Percentiles rank a stretch among this genome's conserved stretches.
phyloP scores from a whole-genome alignment of 2,113 vertebrate species.

The Eleginops maclovinus region DNA sequence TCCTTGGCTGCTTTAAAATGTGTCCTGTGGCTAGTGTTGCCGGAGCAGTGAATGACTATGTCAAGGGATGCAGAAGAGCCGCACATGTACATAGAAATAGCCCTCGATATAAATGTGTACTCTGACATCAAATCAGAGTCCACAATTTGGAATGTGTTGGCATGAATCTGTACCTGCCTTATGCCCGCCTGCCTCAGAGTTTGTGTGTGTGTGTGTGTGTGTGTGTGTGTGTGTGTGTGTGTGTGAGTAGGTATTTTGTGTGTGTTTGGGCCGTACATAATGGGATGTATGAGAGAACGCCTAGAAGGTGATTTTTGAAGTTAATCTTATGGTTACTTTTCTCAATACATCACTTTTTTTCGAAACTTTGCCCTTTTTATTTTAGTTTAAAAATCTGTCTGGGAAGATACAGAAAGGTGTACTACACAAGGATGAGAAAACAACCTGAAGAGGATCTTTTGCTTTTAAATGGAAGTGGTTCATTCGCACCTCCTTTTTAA shows the following conservation, averaged over 20 bases:
- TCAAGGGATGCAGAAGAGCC: constrained; percentile 56
- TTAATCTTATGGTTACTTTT: not conserved
- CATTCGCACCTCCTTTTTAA: constrained; percentile 1
- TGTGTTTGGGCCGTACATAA: not conserved
- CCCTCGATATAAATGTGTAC: constrained; percentile 42
- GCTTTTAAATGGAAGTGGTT: constrained; percentile 1
- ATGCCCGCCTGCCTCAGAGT: not conserved
- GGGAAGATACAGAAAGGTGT: not conserved
- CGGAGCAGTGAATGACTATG: constrained; percentile 58
- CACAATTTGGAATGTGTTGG: constrained; percentile 40
- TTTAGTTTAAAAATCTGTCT: not conserved
- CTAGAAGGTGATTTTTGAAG: constrained; percentile 9
- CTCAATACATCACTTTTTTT: not conserved
- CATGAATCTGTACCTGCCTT: constrained; percentile 13
- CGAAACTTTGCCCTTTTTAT: not conserved
- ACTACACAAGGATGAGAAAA: not conserved
- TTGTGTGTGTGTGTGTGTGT: too few species aligned
- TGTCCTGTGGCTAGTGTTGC: constrained; percentile 56
- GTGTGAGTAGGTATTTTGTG: not conserved
- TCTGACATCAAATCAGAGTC: constrained; percentile 51
- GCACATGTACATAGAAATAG: constrained; percentile 75
- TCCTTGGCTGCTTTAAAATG: constrained; percentile 41
- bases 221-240: not conserved
- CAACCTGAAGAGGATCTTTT: not conserved
- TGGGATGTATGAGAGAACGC: not conserved